Base-by-base conservation (phyloP, 2,113 vertebrate genomes). In the Ivindomyrus marchei region DNA sequence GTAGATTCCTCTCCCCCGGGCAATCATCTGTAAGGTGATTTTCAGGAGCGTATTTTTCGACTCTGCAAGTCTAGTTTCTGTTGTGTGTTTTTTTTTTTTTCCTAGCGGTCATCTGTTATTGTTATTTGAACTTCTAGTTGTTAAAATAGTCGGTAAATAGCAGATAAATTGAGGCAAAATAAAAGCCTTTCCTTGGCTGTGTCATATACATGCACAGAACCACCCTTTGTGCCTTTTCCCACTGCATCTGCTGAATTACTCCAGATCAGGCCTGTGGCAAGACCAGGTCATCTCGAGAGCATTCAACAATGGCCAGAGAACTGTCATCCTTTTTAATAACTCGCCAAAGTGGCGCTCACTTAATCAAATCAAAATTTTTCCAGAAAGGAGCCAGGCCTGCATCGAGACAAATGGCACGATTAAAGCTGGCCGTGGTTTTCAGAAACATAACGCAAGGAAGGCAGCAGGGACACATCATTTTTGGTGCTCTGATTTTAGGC, bases 1-100 rank as follows among this genome's bases (percentile, higher is more conserved):
- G 50, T 87, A 53, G 85, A 87, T 87, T 87, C 85, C 50, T 52
- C 49, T 87, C 85, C 50, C 85, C 31, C 3, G 50, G 85, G 47
- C 85, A 19, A 9, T n/a, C 46, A 21, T 53, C 85, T 56, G 27
- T 56, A 49, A 36, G 27, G 31, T 39, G 50, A 87, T 36, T 56
- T 52, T 87, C 47, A 53, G n/a, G 85, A 87, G 85, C 15, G 36
- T 87, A 19, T 87, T 56, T 19, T 66, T 31, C 1, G n/a, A 27
- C 24, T 86, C 46, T 31, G 10, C 84, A 52, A 52, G 17, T 52
- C 11, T 53, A 36, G 13, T 87, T 87, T 87, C 53, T 36, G 27
- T 87, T 7, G 2, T 45, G 50, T 86, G 31, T 50, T 86, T 86
- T 52, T n/a, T 31, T 31, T 13, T 52, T 52, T 1, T 31, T 56